Conservation (phyloP, 2,797 vertebrate genomes). For the Phoebastria nigripes region DNA sequence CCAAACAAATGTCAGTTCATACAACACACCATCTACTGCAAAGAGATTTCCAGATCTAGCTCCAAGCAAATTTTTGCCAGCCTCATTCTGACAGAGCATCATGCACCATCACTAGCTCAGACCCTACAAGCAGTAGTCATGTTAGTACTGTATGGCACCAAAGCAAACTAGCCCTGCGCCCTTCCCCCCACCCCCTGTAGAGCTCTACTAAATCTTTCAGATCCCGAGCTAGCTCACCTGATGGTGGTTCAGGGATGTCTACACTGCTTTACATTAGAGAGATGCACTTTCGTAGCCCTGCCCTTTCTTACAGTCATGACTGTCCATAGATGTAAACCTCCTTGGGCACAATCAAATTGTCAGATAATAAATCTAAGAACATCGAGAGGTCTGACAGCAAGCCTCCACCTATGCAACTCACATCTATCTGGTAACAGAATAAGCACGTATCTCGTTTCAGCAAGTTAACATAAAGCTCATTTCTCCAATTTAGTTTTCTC, state of each 20-base stretch:
- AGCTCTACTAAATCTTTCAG: neutral
- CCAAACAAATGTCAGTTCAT: neutral
- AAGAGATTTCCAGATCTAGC: neutral
- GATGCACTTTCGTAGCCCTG: neutral
- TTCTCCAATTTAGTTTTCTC: neutral
- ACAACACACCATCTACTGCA: neutral
- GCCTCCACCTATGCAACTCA: neutral
- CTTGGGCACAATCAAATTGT: neutral
- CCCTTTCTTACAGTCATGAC: neutral
- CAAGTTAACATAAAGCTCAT: neutral
- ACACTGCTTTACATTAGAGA: neutral
- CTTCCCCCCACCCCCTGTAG: neutral
- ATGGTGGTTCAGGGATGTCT: neutral
- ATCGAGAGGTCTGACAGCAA: neutral
- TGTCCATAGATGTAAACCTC: neutral
- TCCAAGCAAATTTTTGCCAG: neutral
- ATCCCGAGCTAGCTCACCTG: neutral
- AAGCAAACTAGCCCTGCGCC: neutral
- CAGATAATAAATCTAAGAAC: neutral
- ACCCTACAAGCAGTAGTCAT: neutral
- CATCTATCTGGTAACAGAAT: neutral
- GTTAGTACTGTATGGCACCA: neutral
- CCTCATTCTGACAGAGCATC: neutral
- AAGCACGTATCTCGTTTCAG: neutral
- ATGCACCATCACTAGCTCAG: neutral